Base-by-base conservation (phyloP, 2,888 invertebrate genomes). In the Vanessa cardui region DNA sequence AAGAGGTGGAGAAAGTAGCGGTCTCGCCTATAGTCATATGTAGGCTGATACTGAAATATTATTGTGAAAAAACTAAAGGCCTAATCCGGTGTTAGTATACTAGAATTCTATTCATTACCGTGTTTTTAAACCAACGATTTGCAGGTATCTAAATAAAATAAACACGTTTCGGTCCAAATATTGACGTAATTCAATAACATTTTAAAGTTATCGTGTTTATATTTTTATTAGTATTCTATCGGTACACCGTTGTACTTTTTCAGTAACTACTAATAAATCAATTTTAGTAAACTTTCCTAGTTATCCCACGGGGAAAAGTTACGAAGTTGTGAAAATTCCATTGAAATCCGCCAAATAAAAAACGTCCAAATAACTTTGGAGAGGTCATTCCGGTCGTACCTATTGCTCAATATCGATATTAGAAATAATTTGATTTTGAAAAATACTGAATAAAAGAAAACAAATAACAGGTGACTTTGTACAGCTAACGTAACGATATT, bases 361-460 rank as follows among this genome's bases (percentile, higher is more conserved):
- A 66, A 46, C 62, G 46, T 33, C 54, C 46, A 71, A 71, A 68
- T 60, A 54, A 58, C 56, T 47, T 59, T 66, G 56, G 56, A 69
- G 69, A 59, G 66, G 50, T 50, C 45, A 46, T 61, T 39, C 45
- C 66, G 58, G 54, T 56, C 68, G 61, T 58, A 62, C 54, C 52
- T 59, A 49, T 64, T 62, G 59, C 58, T 46, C n/a, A 46, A 31
- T 44, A 62, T 65, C 33, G 18, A 33, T 56, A 56, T 68, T 68
- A 47, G 31, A 56, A 58, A 56, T 59, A 49, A 66, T 56, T 61
- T 58, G 58, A 62, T 60, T 68, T 58, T 15, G 8, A 49, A 18
- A 44, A 58, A 58, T 56, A 18, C n/a, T 18, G 50, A 26, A 39
- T 44, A 18, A 54, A 54, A 61, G 33, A 20, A 21, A 61, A 33